phyloP scores from a whole-genome alignment of 2,797 vertebrate species.

The Petrocephalus schoutedeni region DNA sequence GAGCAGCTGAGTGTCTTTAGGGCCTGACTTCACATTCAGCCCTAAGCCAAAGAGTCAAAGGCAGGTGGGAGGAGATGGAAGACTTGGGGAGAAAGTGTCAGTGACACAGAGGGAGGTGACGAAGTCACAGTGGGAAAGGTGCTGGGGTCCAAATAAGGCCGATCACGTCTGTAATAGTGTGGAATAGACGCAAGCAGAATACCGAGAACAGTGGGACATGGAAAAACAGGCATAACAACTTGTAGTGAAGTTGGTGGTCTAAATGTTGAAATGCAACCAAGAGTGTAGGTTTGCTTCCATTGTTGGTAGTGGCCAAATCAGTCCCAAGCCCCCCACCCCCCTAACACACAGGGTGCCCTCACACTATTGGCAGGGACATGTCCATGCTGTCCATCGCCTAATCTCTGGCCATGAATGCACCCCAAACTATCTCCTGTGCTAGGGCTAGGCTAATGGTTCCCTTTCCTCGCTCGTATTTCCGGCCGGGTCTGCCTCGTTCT shows the following conservation, averaged over 20 bases:
- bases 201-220: background rate
- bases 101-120: background rate
- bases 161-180: background rate
- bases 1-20: slow-evolving; percentile 51
- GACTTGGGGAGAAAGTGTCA: slow-evolving; percentile 37
- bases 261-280: background rate
- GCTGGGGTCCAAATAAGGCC: slow-evolving; percentile 37
- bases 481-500: slow-evolving; percentile 25
- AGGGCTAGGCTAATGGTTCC: background rate
- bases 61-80: slow-evolving; percentile 50
- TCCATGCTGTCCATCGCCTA: background rate
- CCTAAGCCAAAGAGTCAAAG: slow-evolving; percentile 18
- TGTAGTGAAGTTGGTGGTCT: background rate
- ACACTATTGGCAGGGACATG: background rate
- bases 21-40: slow-evolving; percentile 45
- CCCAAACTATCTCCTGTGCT: background rate
- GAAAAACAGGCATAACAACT: background rate
- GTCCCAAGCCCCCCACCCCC: background rate
- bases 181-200: background rate
- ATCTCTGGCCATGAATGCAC: background rate
- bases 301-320: background rate
- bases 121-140: background rate
- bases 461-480: background rate
- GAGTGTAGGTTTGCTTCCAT: background rate
- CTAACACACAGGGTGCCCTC: background rate